These are phyloP conservation scores for Cettia cetti DNA, from an alignment of 2,113 vertebrate genomes.

Conservation along the genomic window DNA sequence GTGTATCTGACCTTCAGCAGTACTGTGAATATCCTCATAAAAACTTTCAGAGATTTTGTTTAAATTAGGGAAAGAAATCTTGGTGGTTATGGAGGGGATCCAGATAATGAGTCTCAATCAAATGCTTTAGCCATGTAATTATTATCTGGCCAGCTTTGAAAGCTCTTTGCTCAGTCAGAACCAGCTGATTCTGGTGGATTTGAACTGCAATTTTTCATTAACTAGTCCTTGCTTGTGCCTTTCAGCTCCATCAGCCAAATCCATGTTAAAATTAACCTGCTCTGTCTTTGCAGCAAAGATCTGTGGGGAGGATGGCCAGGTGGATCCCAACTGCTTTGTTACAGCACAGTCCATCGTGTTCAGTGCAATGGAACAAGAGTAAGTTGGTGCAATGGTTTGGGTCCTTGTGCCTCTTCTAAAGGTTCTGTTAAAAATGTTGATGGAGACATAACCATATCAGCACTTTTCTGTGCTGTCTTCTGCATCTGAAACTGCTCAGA, in stretches of 20 bases:
- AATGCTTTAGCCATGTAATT: not conserved
- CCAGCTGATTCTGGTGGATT: not conserved
- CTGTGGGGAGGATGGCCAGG: conserved; percentile 96
- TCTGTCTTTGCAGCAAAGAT: conserved; percentile 86
- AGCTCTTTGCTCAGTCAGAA: not conserved
- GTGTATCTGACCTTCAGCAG: not conserved
- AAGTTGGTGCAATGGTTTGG: conserved; percentile 62
- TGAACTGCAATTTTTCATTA: not conserved
- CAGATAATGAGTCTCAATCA: not conserved
- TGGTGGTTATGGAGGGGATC: not conserved
- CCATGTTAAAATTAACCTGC: not conserved
- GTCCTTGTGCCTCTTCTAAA: not conserved
- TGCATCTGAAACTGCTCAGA: not conserved
- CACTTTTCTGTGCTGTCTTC: not conserved
- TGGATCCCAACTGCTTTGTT: conserved; percentile 97
- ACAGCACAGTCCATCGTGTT: conserved; percentile 89
- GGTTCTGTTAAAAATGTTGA: not conserved
- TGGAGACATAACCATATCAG: not conserved
- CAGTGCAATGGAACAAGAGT: conserved; percentile 93
- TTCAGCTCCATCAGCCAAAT: not conserved
- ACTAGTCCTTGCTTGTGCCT: not conserved
- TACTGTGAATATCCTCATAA: not conserved
- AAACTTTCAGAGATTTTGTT: not conserved
- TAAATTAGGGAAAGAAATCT: not conserved
- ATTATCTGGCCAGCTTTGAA: not conserved